Conservation (phyloP, 2,888 invertebrate genomes). For the Chrysolina americana region DNA sequence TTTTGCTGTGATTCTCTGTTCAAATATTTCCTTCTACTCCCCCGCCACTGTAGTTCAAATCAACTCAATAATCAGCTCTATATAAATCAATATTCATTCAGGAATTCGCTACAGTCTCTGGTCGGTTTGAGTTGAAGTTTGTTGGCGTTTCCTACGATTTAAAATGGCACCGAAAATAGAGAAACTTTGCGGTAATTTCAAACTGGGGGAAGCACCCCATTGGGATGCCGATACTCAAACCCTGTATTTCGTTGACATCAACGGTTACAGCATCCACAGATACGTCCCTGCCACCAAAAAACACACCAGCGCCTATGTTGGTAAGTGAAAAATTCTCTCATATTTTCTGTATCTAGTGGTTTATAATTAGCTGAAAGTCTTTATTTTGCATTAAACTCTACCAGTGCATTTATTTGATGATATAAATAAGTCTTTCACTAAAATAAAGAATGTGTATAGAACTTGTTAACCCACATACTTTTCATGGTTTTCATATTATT, state of each 20-base stretch:
- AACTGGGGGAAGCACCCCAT: conserved; percentile 81
- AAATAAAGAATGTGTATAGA: too few relatives aligned
- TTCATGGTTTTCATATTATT: too few relatives aligned
- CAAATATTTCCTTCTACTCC: not conserved
- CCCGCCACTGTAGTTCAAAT: not conserved
- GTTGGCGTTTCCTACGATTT: not conserved
- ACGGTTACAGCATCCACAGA: conserved; percentile 57
- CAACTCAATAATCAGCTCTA: not conserved
- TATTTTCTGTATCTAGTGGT: not conserved
- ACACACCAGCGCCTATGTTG: conserved; percentile 53
- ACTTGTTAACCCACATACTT: too few relatives aligned
- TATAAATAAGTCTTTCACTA: too few relatives aligned
- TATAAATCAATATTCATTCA: conserved; percentile 14
- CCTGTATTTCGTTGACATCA: conserved; percentile 78
- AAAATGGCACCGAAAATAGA: conserved; percentile 63
- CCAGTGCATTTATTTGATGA: too few relatives aligned
- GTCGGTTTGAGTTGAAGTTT: not conserved
- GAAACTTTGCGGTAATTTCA: conserved; percentile 68
- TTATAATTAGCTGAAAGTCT: too few relatives aligned
- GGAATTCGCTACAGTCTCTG: not conserved
- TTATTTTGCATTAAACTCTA: too few relatives aligned
- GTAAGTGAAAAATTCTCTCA: conserved; percentile 43
- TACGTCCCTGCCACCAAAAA: conserved; percentile 56
- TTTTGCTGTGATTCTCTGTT: too few relatives aligned
- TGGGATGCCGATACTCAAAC: conserved; percentile 76